Evolutionary conservation across 2,888 invertebrate genomes (phyloP).

Genomic region (Eilema caniola): DNA sequence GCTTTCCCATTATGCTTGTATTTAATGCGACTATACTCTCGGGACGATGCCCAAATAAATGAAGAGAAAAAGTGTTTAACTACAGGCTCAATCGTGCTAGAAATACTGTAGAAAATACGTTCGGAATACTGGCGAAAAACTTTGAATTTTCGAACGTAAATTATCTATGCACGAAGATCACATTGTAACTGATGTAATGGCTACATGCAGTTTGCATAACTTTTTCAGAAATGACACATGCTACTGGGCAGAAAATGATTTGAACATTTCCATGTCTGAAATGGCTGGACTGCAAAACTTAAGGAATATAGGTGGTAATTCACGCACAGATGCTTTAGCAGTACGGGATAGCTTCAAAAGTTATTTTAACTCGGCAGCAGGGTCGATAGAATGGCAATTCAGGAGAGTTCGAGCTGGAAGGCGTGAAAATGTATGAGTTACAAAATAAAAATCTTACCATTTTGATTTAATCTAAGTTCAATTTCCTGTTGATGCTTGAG

Average conservation of each 20-base stretch:
- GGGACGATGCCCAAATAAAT: background rate
- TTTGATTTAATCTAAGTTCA: too few relatives aligned
- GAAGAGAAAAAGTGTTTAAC: background rate
- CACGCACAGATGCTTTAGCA: background rate
- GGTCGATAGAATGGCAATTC: too few relatives aligned
- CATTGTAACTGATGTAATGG: constrained; percentile 19
- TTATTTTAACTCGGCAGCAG: background rate
- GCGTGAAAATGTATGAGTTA: too few relatives aligned
- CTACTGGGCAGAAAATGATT: constrained; percentile 11
- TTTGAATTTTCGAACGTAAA: background rate
- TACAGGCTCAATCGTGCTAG: too few relatives aligned
- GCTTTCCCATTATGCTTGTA: background rate
- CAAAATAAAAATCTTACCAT: too few relatives aligned
- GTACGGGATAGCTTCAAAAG: background rate
- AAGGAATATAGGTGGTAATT: constrained; percentile 1
- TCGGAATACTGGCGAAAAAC: too few relatives aligned
- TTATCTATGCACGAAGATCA: constrained; percentile 1
- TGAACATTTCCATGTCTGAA: background rate
- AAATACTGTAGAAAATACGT: too few relatives aligned
- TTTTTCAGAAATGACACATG: constrained; percentile 24
- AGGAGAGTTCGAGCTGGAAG: too few relatives aligned
- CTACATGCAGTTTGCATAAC: constrained; percentile 27
- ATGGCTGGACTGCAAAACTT: background rate
- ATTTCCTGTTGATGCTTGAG: too few relatives aligned
- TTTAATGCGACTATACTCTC: constrained; percentile 4